Percentiles rank a stretch among this genome's conserved stretches.
phyloP scores from a whole-genome alignment of 2,888 invertebrate species.

The Brenthis hecate region DNA sequence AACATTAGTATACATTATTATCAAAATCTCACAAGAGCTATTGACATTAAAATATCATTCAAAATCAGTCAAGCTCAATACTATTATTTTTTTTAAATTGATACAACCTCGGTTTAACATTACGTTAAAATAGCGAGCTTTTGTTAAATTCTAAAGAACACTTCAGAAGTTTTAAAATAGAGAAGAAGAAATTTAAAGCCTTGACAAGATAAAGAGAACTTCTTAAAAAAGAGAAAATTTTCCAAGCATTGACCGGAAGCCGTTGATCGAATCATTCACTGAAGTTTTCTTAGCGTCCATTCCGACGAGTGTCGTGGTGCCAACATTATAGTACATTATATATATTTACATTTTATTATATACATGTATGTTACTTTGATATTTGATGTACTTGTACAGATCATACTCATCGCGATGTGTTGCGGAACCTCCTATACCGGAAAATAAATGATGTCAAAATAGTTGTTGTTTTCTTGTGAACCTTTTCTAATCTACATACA shows the following conservation, averaged over 20 bases:
- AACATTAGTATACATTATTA: too few relatives aligned
- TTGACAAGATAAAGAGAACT: not conserved
- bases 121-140: too few relatives aligned
- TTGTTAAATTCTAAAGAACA: too few relatives aligned
- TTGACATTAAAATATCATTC: too few relatives aligned
- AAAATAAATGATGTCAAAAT: conserved; percentile 70
- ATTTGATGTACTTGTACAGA: conserved; percentile 67
- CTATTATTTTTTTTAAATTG: too few relatives aligned
- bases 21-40: too few relatives aligned
- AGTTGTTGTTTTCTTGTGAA: conserved; percentile 45
- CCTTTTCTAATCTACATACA: not conserved
- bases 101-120: too few relatives aligned
- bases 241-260: conserved; percentile 2
- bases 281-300: conserved; percentile 60
- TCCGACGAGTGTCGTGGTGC: conserved; percentile 66
- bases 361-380: conserved; percentile 75
- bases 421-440: conserved; percentile 74
- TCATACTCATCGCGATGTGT: conserved; percentile 71
- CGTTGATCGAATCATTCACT: conserved; percentile 29
- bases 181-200: too few relatives aligned
- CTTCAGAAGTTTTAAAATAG: too few relatives aligned
- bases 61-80: too few relatives aligned
- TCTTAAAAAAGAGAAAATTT: not conserved
- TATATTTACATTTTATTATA: conserved; percentile 72
- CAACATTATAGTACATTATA: conserved; percentile 67